Evolutionary conservation across 2,797 vertebrate genomes (phyloP).

Genomic region (Valencia hispanica): DNA sequence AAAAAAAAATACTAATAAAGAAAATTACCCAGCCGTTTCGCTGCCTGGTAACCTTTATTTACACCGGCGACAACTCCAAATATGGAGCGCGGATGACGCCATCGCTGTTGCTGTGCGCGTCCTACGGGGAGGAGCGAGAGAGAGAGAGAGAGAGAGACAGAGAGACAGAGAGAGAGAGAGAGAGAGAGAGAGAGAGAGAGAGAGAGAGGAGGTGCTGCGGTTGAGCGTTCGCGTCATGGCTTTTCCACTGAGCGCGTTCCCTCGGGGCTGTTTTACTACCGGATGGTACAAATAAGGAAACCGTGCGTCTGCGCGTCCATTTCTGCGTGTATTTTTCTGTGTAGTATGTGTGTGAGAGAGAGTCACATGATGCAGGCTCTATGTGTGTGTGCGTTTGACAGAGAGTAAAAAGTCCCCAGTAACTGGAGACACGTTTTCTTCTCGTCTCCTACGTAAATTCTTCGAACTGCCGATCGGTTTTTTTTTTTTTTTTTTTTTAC

Average conservation of each 20-base stretch:
- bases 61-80: slow-evolving; percentile 74
- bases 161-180: background rate
- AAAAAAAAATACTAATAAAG: no score
- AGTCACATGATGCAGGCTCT: background rate
- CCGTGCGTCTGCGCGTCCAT: slow-evolving; percentile 1
- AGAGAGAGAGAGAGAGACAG: background rate
- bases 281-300: slow-evolving; percentile 78
- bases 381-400: background rate
- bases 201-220: slow-evolving; percentile 29
- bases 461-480: slow-evolving; percentile 20
- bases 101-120: slow-evolving; percentile 35
- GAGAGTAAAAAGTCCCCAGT: slow-evolving; percentile 36
- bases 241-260: slow-evolving; percentile 76
- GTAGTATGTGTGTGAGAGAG: background rate
- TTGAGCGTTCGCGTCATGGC: slow-evolving; percentile 70
- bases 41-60: slow-evolving; percentile 60
- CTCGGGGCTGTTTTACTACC: slow-evolving; percentile 59
- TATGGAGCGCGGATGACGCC: slow-evolving; percentile 73
- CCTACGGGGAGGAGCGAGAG: background rate
- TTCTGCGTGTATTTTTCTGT: slow-evolving; percentile 5
- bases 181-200: background rate
- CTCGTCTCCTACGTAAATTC: slow-evolving; percentile 53
- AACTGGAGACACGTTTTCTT: slow-evolving; percentile 37
- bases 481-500: no score
- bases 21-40: slow-evolving; percentile 53